A percentile compares a stretch with the other conserved stretches of the same genome.
Evolutionary conservation across 2,113 vertebrate genomes (phyloP).

Genomic region (Falco punctatus): DNA sequence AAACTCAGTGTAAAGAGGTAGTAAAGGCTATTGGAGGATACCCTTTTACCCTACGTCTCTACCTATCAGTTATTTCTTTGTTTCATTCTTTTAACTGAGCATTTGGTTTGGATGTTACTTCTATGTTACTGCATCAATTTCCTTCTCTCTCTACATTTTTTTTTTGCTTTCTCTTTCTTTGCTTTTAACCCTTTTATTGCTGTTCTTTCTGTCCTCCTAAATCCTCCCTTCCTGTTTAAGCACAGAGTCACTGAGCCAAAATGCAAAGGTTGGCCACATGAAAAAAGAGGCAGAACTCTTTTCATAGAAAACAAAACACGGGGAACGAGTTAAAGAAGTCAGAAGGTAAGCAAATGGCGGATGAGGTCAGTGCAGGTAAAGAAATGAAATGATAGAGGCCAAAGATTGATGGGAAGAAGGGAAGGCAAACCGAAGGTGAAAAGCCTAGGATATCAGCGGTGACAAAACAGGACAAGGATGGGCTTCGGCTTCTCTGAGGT

Average conservation of each 20-base stretch:
- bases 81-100: background rate
- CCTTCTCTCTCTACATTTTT: background rate
- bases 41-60: background rate
- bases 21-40: background rate
- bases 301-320: fast-evolving
- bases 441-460: background rate
- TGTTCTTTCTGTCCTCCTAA: background rate
- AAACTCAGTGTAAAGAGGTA: fast-evolving
- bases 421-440: background rate
- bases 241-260: background rate
- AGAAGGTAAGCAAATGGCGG: background rate
- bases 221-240: background rate
- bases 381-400: background rate
- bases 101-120: background rate
- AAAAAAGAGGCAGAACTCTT: background rate
- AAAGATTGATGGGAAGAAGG: background rate
- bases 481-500: background rate
- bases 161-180: background rate
- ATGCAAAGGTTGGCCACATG: background rate
- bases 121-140: background rate
- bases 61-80: background rate
- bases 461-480: background rate
- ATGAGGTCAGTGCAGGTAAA: background rate
- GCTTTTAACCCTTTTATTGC: background rate
- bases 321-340: background rate